These are phyloP conservation scores for Chydorus sphaericus DNA, from an alignment of 2,888 invertebrate species.

Conservation along the genomic window DNA sequence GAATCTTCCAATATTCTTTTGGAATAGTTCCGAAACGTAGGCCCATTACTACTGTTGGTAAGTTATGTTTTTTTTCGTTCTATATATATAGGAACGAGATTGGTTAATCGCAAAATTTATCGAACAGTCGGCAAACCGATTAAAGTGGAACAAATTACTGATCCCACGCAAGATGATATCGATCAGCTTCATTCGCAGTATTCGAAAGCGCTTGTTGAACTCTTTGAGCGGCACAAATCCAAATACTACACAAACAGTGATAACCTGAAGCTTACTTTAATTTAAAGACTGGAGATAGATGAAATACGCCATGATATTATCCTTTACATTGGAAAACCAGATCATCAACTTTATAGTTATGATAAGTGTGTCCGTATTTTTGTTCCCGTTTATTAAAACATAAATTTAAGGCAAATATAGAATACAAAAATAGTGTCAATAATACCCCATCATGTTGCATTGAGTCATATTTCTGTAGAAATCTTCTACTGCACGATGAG, in stretches of 20 bases:
- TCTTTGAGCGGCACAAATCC: constrained; percentile 73
- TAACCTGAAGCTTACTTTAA: too few relatives aligned
- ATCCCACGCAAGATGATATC: constrained; percentile 60
- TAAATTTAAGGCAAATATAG: too few relatives aligned
- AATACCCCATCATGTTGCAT: too few relatives aligned
- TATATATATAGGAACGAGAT: not conserved
- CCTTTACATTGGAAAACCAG: too few relatives aligned
- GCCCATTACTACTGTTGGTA: constrained; percentile 74
- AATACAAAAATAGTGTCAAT: too few relatives aligned
- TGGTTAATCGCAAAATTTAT: not conserved
- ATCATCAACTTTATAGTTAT: too few relatives aligned
- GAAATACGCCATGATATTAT: too few relatives aligned
- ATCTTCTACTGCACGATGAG: too few relatives aligned
- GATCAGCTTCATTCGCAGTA: constrained; percentile 62
- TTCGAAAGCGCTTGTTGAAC: constrained; percentile 43
- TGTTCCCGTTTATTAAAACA: too few relatives aligned
- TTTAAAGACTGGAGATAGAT: too few relatives aligned
- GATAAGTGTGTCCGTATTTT: too few relatives aligned
- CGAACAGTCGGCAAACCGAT: constrained; percentile 74
- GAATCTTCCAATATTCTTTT: constrained; percentile 79
- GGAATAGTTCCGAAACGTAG: constrained; percentile 68
- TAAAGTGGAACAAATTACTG: constrained; percentile 48
- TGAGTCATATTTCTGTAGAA: too few relatives aligned
- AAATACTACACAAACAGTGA: constrained; percentile 53
- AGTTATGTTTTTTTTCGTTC: constrained; percentile 27